phyloP scores from a whole-genome alignment of 2,888 invertebrate genomes.

The Endomychus coccineus region DNA sequence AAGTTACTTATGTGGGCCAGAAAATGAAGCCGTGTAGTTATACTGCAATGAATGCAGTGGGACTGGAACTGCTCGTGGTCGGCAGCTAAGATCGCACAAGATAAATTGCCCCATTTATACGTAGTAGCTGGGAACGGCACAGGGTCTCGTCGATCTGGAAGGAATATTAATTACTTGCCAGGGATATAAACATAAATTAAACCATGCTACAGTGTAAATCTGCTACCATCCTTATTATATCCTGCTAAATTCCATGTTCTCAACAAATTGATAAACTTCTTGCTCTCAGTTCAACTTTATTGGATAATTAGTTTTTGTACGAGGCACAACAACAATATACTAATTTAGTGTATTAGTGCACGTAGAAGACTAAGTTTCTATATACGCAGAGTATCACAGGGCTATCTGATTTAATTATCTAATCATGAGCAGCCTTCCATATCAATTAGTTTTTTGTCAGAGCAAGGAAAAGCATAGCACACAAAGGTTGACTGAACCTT shows the following conservation, averaged over 20 bases:
- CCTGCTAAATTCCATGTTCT: conserved; percentile 20
- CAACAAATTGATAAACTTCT: conserved; percentile 9
- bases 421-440: no score
- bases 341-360: no score
- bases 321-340: no score
- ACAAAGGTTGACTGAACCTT: no score
- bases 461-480: no score
- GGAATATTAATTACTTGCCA: conserved; percentile 30
- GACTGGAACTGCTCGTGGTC: conserved; percentile 25
- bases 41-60: conserved; percentile 17
- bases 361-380: no score
- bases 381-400: no score
- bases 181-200: conserved; percentile 31
- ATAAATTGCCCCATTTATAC: conserved; percentile 18
- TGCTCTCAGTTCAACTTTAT: not conserved
- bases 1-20: no score
- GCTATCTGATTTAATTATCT: no score
- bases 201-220: conserved; percentile 26
- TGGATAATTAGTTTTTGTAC: conserved; percentile 1
- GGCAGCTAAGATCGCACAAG: conserved; percentile 35
- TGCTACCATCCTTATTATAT: conserved; percentile 28
- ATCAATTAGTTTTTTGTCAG: no score
- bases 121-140: conserved; percentile 6
- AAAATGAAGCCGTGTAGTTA: no score
- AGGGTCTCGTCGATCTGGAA: conserved; percentile 24